Conservation (phyloP, 2,113 vertebrate species). For the Semnopithecus entellus region DNA sequence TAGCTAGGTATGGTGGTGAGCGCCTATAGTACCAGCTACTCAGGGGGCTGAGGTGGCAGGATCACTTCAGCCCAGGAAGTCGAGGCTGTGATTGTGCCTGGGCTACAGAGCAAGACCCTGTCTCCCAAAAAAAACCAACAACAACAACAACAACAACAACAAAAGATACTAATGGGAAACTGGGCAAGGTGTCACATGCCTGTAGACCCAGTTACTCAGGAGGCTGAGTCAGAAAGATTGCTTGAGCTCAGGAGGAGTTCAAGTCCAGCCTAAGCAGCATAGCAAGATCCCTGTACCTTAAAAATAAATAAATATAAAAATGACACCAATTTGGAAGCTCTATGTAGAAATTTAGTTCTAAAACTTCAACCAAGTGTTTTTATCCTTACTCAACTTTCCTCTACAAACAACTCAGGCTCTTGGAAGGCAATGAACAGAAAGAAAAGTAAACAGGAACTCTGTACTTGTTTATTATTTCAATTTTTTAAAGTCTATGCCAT, state of each 20-base stretch:
- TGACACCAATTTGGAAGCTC: not conserved
- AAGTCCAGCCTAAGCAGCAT: not conserved
- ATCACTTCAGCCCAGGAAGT: too few species aligned
- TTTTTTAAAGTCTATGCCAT: constrained; percentile 18
- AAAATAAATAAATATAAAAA: not conserved
- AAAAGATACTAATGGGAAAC: not conserved
- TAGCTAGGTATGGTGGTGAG: too few species aligned
- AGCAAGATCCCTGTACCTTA: not conserved
- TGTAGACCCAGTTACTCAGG: not conserved
- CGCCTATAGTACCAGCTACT: too few species aligned
- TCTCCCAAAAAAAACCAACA: not conserved
- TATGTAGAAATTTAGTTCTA: constrained; percentile 30
- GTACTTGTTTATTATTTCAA: constrained; percentile 7
- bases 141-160: not conserved
- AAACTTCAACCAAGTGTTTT: constrained; percentile 21
- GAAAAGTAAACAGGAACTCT: constrained; percentile 43
- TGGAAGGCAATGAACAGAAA: constrained; percentile 46
- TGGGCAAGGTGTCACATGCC: not conserved
- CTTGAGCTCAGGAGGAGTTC: not conserved
- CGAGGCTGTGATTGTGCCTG: too few species aligned
- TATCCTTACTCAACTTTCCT: constrained; percentile 14
- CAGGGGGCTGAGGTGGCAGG: too few species aligned
- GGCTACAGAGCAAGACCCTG: too few species aligned
- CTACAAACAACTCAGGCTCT: not conserved
- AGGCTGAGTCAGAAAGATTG: not conserved